Evolutionary conservation across 2,888 invertebrate species (phyloP), one percentile per base, ranked within the genome.

Genomic region (Dynastes grantii): DNA sequence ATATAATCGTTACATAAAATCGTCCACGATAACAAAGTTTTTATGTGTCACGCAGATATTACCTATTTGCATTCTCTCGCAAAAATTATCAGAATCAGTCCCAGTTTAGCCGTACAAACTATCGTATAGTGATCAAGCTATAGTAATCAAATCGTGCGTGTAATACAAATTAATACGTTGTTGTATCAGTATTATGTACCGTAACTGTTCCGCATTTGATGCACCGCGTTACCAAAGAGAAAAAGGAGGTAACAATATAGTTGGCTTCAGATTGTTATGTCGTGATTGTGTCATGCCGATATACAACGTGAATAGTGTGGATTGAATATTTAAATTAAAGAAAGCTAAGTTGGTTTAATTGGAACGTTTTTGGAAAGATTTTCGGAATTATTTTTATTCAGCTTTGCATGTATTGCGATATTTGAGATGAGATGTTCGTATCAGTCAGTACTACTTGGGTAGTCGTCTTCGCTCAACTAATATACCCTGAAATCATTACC

Each of bases 121-220:
- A 13, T 11, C 32, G 11, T 37, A 61, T 61, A 45, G 45, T 11
- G 45, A 45, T 45, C 45, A 11, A 9, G 9, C 11, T 45, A 9
- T 8, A 29, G 29, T 63, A 22, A 29, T 63, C 51, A 40, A 45
- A 51, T 68, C 68, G 68, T 68, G 68, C 51, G n/a, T 13, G 22
- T 53, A 68, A 49, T 68, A 68, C 51, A 51, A 68, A 68, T 65
- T 65, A 45, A 55, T 55, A 55, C 63, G 11, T 32, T 11, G 45
- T 45, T 8, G 32, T 27, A 68, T 68, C 68, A 68, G 29, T 9
- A 32, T 27, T 11, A 8, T 22, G 8, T 49, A 68, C 68, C 68
- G 68, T 68, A 68, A 8, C 27, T 29, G 68, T 68, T 68, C 68
- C 68, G 68, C 68, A 68, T 68, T 68, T 68, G 51, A 68, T 13